Conservation (phyloP, 35 echinoderm and acorn worm genomes). For the Lytechinus pictus region DNA sequence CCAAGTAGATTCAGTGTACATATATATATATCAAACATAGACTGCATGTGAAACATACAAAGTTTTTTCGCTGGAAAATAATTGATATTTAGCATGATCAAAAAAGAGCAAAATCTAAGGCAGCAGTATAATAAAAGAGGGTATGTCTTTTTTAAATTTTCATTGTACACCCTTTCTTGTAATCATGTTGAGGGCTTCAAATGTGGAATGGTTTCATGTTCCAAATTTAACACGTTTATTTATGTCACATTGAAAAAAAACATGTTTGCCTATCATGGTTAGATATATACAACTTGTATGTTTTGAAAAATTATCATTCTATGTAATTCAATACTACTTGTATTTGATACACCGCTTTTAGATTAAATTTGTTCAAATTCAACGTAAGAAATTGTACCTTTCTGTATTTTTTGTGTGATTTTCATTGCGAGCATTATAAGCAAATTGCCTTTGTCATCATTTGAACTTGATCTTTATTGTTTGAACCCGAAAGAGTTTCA, state of each 20-base stretch:
- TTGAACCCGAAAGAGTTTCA: no score
- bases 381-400: neutral
- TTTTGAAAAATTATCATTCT: neutral
- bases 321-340: conserved; percentile 9
- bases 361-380: conserved; percentile 10
- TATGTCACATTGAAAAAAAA: neutral
- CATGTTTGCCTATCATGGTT: neutral
- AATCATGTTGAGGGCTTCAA: neutral
- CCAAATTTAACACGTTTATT: neutral
- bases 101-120: neutral
- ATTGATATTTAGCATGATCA: neutral
- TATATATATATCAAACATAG: neutral
- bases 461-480: no score
- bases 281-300: neutral
- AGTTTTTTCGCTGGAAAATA: neutral
- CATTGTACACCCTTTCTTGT: neutral
- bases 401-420: neutral
- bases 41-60: neutral
- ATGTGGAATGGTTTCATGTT: neutral
- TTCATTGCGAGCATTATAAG: no score
- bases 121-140: neutral
- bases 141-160: neutral
- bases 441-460: no score
- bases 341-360: neutral
- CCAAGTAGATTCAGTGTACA: neutral